Evolutionary conservation across 2,113 vertebrate species (phyloP).

Genomic region (Hippocampus guttulatus): DNA sequence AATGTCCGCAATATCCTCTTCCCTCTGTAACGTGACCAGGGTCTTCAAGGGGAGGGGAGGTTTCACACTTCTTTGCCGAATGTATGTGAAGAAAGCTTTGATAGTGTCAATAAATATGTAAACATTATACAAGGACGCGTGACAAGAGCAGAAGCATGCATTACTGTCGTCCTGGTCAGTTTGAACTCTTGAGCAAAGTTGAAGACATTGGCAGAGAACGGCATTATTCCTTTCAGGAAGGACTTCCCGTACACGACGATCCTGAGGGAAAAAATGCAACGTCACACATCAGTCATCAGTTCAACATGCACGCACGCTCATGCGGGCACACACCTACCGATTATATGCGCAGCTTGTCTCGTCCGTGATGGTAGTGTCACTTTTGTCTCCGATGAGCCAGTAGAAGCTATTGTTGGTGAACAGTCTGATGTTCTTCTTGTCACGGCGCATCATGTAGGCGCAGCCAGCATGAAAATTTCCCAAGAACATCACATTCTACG

Average conservation of each 20-base stretch:
- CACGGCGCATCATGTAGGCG: constrained; percentile 26
- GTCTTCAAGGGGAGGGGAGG: too few relatives aligned
- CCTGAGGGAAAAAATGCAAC: constrained; percentile 25
- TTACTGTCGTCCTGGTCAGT: constrained; percentile 17
- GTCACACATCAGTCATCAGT: background rate
- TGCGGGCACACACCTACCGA: constrained; percentile 39
- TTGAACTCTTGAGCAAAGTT: constrained; percentile 21
- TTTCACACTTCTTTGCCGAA: too few relatives aligned
- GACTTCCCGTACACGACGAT: constrained; percentile 51
- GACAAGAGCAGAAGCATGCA: background rate
- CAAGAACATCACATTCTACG: constrained; percentile 61
- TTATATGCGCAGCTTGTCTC: constrained; percentile 51
- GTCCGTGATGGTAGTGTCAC: constrained; percentile 49
- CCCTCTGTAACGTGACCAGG: too few relatives aligned
- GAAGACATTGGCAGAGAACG: constrained; percentile 42
- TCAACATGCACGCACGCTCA: background rate
- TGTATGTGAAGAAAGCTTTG: too few relatives aligned
- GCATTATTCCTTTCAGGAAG: constrained; percentile 42
- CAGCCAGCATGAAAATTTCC: constrained; percentile 63
- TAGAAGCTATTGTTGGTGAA: constrained; percentile 30
- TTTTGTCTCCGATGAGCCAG: constrained; percentile 59
- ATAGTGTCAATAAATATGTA: background rate
- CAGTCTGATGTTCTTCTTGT: constrained; percentile 46
- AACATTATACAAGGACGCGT: background rate
- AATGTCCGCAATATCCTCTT: too few relatives aligned